Evolutionary conservation across 1,140 invertebrate species (phyloP), one percentile per base, ranked within the genome.

Genomic region (Drosophila simulans): DNA sequence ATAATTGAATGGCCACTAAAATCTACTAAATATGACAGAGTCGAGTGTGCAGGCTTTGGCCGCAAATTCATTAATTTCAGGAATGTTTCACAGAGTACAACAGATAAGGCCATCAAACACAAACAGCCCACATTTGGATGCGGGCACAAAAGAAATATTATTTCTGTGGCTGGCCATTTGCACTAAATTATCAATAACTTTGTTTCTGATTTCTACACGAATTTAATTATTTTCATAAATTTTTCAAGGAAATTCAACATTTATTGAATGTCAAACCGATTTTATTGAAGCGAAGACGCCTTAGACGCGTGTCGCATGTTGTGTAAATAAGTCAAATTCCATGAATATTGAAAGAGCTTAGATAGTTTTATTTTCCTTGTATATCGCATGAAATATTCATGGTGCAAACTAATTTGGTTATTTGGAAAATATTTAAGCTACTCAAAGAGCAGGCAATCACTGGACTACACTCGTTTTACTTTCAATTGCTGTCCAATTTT

Each of bases 1-100:
- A 88, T 88, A 86, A 86, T 86, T 88, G 80, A 89, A 80, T 86
- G 82, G 62, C 71, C 46, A 65, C 59, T 40, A 64, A 55, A 71
- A 27, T 40, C 31, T 51, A 25, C 60, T 68, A 76, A 75, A 69
- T 70, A 72, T 72, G 69, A 70, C 64, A 43, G 37, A 52, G 37
- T 51, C 43, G 60, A 42, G 45, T 42, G 25, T n/a, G 37, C 54
- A 3, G 34, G 25, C 31, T 22, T 27, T 20, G 59, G 53, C 12
- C 53, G 27, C 31, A 64, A 58, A 58, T 58, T 40, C 42, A 58
- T 53, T 65, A 46, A 58, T 57, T 64, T 20, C 60, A 45, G 22
- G 10, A 56, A 27, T 27, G 35, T 25, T 69, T 49, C 35, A 48
- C 40, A 39, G 3, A 34, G 27, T 3, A 0, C 10, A 31, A 31